Conservation (phyloP, 2,888 invertebrate genomes). For the Metacarcinus magister region DNA sequence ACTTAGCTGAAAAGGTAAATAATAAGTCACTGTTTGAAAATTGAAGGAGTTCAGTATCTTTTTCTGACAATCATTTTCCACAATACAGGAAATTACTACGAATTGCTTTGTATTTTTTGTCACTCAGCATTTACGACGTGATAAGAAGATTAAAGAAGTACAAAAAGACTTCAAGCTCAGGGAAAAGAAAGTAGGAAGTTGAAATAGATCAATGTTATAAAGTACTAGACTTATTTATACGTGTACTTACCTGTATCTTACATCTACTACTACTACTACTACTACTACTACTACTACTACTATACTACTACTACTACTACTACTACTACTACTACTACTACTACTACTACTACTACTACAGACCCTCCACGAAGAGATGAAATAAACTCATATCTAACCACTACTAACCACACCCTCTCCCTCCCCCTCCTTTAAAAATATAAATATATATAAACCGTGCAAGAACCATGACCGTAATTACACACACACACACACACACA, state of each 20-base stretch:
- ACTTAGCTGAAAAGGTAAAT: neutral
- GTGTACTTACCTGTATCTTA: neutral
- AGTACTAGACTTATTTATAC: neutral
- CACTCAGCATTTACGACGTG: too few species aligned
- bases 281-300: conserved; percentile 55
- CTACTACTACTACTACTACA: conserved; percentile 55
- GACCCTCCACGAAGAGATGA: neutral
- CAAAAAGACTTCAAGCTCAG: too few species aligned
- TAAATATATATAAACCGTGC: neutral
- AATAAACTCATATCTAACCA: neutral
- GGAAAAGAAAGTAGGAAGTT: too few species aligned
- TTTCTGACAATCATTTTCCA: neutral
- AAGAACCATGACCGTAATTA: neutral
- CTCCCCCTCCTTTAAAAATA: neutral
- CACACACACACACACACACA: conserved; percentile 41
- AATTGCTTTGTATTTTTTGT: neutral
- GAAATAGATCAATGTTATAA: too few species aligned
- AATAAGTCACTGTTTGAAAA: neutral
- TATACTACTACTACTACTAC: too few species aligned
- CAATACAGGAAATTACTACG: neutral
- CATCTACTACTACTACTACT: neutral
- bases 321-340: conserved; percentile 61
- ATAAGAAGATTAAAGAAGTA: too few species aligned
- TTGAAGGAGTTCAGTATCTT: neutral
- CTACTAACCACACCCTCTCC: neutral